These are phyloP conservation scores for Gortyna flavago DNA, from an alignment of 2,888 invertebrate species.

Conservation along the genomic window DNA sequence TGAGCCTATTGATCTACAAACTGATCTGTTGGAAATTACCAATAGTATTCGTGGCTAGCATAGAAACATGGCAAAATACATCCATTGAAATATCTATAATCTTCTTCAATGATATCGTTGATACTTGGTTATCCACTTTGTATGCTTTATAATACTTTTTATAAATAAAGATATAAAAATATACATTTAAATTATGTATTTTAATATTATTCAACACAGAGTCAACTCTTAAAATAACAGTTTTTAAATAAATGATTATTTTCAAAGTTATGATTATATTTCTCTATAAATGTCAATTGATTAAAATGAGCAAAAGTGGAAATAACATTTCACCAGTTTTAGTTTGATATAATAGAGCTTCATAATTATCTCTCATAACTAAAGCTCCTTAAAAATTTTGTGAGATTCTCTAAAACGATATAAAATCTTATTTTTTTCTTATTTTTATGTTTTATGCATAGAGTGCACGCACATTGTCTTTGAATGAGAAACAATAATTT, in stretches of 20 bases:
- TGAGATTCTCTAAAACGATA: slow-evolving; percentile 80
- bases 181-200: slow-evolving; percentile 85
- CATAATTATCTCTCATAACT: slow-evolving; percentile 58
- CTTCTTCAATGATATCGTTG: slow-evolving; percentile 73
- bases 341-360: slow-evolving; percentile 60
- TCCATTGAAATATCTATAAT: slow-evolving; percentile 62
- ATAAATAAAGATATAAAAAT: slow-evolving; percentile 89
- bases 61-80: slow-evolving; percentile 59
- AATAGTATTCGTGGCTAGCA: slow-evolving; percentile 64
- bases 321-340: slow-evolving; percentile 61
- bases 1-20: slow-evolving; percentile 12
- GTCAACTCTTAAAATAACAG: slow-evolving; percentile 84
- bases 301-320: slow-evolving; percentile 70
- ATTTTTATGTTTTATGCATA: slow-evolving; percentile 46
- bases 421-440: slow-evolving; percentile 44
- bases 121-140: slow-evolving; percentile 76
- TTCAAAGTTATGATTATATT: slow-evolving; percentile 63
- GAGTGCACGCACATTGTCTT: slow-evolving; percentile 52
- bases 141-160: slow-evolving; percentile 83
- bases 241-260: slow-evolving; percentile 75
- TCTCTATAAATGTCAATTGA: slow-evolving; percentile 61
- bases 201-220: slow-evolving; percentile 86
- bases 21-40: slow-evolving; percentile 18
- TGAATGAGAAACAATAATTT: slow-evolving; percentile 54
- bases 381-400: slow-evolving; percentile 69